These are phyloP conservation scores for Drosophila subobscura DNA, from an alignment of 1,140 invertebrate genomes.

Conservation along the genomic window DNA sequence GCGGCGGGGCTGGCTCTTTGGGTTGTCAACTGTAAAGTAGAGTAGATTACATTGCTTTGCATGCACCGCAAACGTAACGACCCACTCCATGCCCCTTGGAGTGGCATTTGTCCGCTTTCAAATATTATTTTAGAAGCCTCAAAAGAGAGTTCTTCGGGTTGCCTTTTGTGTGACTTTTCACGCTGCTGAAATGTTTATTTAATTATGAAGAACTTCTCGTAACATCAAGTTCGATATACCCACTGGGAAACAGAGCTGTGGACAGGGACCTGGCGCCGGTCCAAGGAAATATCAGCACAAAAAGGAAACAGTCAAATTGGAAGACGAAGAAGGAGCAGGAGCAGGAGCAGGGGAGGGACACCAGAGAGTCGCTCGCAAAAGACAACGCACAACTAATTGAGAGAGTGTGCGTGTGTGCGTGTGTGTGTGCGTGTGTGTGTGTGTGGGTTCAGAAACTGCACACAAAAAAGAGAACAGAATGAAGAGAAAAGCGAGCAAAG, in stretches of 20 bases:
- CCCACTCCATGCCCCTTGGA: no score
- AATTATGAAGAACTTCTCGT: no score
- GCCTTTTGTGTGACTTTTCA: no score
- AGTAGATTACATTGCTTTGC: constrained; percentile 75
- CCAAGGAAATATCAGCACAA: constrained; percentile 68
- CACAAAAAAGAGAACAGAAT: background rate
- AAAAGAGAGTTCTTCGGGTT: no score
- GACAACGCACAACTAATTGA: constrained; percentile 47
- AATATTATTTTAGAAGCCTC: no score
- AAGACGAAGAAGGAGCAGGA: background rate
- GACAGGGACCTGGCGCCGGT: constrained; percentile 45
- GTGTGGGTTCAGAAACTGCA: no score
- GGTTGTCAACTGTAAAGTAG: constrained; percentile 77
- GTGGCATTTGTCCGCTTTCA: no score
- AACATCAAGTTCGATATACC: constrained; percentile 19
- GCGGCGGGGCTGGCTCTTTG: constrained; percentile 39
- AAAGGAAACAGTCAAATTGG: constrained; percentile 62
- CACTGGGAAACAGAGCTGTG: constrained; percentile 6
- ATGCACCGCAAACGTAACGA: no score
- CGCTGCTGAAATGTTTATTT: no score
- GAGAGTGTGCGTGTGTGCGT: background rate
- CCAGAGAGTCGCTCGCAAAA: constrained; percentile 39
- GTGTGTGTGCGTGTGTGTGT: no score
- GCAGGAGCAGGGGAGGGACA: background rate
- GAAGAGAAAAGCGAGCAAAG: constrained; percentile 3